Conservation (phyloP, 2,113 vertebrate species). For the Semnornis frantzii region DNA sequence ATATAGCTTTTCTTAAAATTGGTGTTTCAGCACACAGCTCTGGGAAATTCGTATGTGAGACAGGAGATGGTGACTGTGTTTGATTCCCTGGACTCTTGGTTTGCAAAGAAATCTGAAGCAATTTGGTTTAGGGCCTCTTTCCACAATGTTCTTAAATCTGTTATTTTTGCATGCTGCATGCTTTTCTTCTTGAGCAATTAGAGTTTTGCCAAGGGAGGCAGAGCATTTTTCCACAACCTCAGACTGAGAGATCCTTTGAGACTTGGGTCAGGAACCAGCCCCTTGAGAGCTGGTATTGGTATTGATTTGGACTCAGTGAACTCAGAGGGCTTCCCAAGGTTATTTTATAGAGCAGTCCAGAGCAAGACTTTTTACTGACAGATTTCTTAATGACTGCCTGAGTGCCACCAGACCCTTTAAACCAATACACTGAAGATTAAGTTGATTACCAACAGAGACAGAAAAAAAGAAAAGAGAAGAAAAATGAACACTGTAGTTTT, state of each 20-base stretch:
- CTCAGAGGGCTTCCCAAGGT: neutral
- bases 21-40: neutral
- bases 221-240: neutral
- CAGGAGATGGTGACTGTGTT: neutral
- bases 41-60: neutral
- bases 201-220: neutral
- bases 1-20: neutral
- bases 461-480: neutral
- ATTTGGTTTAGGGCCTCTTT: neutral
- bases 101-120: conserved; percentile 9
- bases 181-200: neutral
- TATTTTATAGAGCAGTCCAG: neutral
- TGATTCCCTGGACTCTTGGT: neutral
- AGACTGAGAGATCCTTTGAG: neutral
- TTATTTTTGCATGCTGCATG: neutral
- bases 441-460: neutral
- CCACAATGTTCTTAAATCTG: neutral
- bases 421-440: neutral
- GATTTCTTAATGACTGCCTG: neutral
- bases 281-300: neutral
- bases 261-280: neutral
- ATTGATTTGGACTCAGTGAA: neutral
- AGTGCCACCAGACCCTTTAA: neutral
- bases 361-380: neutral
- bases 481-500: neutral